A percentile compares a stretch with the other conserved stretches of the same genome.
Evolutionary conservation across 2,113 vertebrate genomes (phyloP).

Genomic region (Arenaria interpres): DNA sequence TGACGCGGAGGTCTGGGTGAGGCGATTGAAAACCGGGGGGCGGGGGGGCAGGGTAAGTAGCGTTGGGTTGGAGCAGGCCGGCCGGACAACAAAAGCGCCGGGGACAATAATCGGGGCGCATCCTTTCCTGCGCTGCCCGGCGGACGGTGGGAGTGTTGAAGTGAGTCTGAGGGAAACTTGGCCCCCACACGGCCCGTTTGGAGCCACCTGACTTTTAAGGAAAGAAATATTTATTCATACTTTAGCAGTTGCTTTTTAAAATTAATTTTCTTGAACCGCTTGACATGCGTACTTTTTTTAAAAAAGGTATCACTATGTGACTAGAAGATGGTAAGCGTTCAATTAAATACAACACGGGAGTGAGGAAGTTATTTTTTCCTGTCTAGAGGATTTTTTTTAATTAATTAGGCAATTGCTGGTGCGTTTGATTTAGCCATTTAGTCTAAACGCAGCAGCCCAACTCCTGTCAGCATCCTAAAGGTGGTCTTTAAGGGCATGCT

Average conservation of each 20-base stretch:
- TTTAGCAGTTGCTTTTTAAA: neutral
- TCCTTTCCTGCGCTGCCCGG: neutral
- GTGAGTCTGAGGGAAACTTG: too few species aligned
- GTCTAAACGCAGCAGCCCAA: neutral
- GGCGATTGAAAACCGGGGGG: neutral
- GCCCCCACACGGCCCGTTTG: rapidly evolving
- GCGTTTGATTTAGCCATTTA: neutral
- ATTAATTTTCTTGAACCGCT: neutral
- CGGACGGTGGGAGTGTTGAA: too few species aligned
- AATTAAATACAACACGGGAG: neutral
- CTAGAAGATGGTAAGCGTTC: neutral
- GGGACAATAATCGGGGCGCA: neutral
- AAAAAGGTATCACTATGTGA: rapidly evolving
- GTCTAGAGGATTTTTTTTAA: neutral
- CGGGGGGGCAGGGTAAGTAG: neutral
- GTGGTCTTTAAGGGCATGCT: neutral
- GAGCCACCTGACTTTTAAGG: neutral
- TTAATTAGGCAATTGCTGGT: too few species aligned
- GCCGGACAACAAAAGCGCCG: neutral
- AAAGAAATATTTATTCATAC: rapidly evolving
- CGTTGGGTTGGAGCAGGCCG: neutral
- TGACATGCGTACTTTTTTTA: neutral
- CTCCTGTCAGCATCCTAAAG: neutral
- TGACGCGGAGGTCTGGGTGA: neutral
- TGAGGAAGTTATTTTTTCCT: neutral